Evolutionary conservation across 2,888 invertebrate genomes (phyloP).

Genomic region (Lordiphosa fenestrarum): DNA sequence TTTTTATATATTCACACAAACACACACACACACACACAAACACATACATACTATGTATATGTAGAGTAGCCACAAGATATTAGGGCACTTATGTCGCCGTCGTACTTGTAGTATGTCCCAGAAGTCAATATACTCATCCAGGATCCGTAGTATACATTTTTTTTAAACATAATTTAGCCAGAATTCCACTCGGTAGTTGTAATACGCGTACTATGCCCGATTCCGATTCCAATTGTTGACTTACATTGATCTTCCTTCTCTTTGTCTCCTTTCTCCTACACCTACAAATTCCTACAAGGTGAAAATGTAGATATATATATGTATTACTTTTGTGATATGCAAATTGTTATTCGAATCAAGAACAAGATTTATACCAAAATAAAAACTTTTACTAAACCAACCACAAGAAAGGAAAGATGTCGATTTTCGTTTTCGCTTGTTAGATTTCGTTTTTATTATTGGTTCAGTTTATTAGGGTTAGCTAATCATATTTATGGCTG

Average conservation of each 20-base stretch:
- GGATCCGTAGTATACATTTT: constrained; percentile 50
- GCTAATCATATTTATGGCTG: constrained; percentile 29
- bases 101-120: constrained; percentile 51
- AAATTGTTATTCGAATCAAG: constrained; percentile 49
- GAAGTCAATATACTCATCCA: constrained; percentile 51
- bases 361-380: constrained; percentile 41
- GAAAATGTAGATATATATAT: constrained; percentile 62
- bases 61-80: constrained; percentile 41
- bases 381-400: constrained; percentile 50
- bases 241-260: constrained; percentile 22
- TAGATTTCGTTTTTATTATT: constrained; percentile 50
- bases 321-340: constrained; percentile 72
- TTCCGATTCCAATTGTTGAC: constrained; percentile 15
- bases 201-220: constrained; percentile 20
- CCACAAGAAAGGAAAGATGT: constrained; percentile 21
- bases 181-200: constrained; percentile 44
- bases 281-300: constrained; percentile 64
- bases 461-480: constrained; percentile 37
- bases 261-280: constrained; percentile 47
- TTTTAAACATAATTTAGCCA: constrained; percentile 55
- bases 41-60: neutral
- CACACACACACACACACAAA: too few species aligned
- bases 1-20: neutral
- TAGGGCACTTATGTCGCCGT: constrained; percentile 57
- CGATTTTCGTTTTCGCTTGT: constrained; percentile 52